Conservation (phyloP, 2,888 invertebrate species). For the Temnothorax rugatulus region DNA sequence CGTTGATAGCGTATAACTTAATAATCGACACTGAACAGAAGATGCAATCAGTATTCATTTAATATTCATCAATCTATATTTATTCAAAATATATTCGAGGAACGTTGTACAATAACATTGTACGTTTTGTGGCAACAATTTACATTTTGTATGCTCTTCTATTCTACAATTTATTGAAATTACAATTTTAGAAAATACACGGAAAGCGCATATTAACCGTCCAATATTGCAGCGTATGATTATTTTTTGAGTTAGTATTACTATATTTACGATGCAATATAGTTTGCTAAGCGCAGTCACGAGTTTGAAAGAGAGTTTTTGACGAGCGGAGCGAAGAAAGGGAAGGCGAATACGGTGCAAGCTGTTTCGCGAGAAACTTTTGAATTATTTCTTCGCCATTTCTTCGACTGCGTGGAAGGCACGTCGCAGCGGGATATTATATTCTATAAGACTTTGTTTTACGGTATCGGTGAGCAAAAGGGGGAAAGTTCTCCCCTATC, state of each 20-base stretch:
- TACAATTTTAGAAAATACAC: background rate
- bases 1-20: background rate
- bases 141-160: background rate
- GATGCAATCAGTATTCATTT: background rate
- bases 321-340: background rate
- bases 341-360: background rate
- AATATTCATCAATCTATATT: background rate
- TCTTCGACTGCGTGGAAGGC: conserved; percentile 38
- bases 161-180: background rate
- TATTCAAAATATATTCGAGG: background rate
- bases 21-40: background rate
- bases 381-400: conserved; percentile 51
- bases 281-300: background rate
- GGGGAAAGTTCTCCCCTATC: conserved; percentile 26
- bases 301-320: conserved; percentile 32
- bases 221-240: background rate
- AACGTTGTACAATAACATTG: background rate
- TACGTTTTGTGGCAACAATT: background rate
- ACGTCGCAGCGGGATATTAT: conserved; percentile 43
- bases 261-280: conserved; percentile 15
- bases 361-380: conserved; percentile 53
- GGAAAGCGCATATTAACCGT: background rate
- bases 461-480: background rate
- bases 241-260: background rate
- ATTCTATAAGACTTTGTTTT: conserved; percentile 47